Base-by-base conservation (phyloP, 64 coral and sea anemone species). In the Acropora tenuis region DNA sequence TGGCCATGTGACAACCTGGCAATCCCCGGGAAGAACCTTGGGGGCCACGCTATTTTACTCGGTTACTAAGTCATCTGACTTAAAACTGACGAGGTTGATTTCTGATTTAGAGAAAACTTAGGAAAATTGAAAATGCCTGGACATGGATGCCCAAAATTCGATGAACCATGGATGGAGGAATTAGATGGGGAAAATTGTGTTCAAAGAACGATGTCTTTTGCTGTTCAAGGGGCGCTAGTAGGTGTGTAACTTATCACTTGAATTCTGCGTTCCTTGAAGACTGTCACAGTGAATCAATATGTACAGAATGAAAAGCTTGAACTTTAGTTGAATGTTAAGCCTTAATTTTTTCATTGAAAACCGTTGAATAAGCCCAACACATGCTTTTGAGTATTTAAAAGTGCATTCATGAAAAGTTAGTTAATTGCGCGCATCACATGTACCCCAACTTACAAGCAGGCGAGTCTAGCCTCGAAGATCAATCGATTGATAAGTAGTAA, bases 181-280 rank as follows among this genome's bases (percentile, higher is more conserved):
- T 90, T 98, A 18, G 97, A 98, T 86, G 97, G 97, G 12, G 77
- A 93, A 50, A 86, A 98, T 58, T 86, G 88, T 71, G 53, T 98
- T 19, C 88, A 94, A 74, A 95, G 94, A 67, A 88, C 94, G 30
- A 49, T 90, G 46, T 87, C 63, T 88, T 93, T 98, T 82, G 97
- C 94, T 65, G 91, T 47, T 74, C 95, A 93, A 87, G 94, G 88
- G 48, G 97, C 89, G 55, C 48, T 93, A 20, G 84, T 93, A 85
- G 97, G 97, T 94, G 74, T 93, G 90, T 93, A 72, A 58, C 11
- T 13, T 55, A 49, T 77, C 16, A 17, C 58, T 49, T 5, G 49
- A 1, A 90, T 11, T 30, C 30, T 30, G 30, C 30, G 30, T 30
- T 30, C 30, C 30, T 30, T 30, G 30, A 30, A 30, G 30, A 30